phyloP scores from a whole-genome alignment of 2,113 vertebrate genomes.

The Notiomystis cincta region DNA sequence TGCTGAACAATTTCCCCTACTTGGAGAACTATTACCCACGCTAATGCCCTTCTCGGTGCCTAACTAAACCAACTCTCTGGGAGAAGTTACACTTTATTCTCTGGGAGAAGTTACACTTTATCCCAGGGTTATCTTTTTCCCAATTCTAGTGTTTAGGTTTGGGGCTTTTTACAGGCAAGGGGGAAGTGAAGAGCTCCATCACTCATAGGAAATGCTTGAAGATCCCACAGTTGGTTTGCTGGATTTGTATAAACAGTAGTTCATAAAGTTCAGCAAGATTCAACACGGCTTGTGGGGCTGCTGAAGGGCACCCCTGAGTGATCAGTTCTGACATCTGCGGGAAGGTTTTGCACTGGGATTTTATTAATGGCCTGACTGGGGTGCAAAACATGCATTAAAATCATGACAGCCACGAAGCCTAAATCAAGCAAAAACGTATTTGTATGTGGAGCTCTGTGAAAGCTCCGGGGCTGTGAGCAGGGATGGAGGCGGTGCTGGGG shows the following conservation, averaged over 20 bases:
- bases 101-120: neutral
- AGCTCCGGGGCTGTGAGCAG: neutral
- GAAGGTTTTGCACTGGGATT: neutral
- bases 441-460: neutral
- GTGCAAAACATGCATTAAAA: neutral
- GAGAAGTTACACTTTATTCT: neutral
- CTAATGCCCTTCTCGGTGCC: neutral
- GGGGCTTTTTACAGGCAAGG: neutral
- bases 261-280: neutral
- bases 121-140: neutral
- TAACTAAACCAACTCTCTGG: neutral
- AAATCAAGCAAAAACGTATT: neutral
- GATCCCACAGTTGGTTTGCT: neutral
- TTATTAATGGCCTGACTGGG: neutral
- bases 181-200: neutral
- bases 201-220: neutral
- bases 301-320: neutral
- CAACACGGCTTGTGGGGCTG: neutral
- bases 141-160: neutral
- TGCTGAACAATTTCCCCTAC: neutral
- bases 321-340: neutral
- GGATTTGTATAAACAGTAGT: neutral
- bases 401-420: neutral
- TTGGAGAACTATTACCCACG: neutral
- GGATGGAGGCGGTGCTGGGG: neutral